phyloP scores from a whole-genome alignment of 2,797 vertebrate species.

The Coendou prehensilis region DNA sequence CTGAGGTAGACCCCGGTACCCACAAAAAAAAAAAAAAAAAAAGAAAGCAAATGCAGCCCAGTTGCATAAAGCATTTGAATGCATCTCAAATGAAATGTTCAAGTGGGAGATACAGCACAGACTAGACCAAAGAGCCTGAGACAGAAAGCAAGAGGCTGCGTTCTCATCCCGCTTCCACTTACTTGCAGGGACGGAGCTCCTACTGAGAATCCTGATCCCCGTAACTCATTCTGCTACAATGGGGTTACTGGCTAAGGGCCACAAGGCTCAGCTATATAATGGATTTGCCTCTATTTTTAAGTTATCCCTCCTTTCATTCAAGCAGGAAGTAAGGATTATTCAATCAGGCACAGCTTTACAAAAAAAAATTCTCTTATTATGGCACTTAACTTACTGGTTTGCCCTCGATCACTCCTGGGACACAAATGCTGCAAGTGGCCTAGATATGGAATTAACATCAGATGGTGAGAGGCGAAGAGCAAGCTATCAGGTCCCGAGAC shows the following conservation, averaged over 20 bases:
- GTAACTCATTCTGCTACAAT: not conserved
- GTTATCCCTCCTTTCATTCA: not conserved
- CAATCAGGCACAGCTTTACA: not conserved
- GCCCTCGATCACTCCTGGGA: not conserved
- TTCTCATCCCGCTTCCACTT: not conserved
- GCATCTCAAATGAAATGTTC: not conserved
- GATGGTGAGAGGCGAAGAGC: not conserved
- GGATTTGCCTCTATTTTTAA: conserved; percentile 35
- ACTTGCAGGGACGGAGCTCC: not conserved
- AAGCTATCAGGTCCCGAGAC: not conserved
- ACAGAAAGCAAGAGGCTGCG: not conserved
- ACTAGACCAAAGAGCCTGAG: not conserved
- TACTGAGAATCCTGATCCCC: not conserved
- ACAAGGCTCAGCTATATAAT: not conserved
- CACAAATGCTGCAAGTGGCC: not conserved
- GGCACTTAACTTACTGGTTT: not conserved
- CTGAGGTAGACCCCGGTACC: too few species aligned
- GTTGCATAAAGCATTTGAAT: not conserved
- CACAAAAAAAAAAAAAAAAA: too few species aligned
- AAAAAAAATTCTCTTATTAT: not conserved
- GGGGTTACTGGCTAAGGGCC: not conserved
- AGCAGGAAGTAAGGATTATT: conserved; percentile 59
- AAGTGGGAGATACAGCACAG: not conserved
- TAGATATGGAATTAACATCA: not conserved
- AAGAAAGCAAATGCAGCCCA: not conserved